phyloP scores from a whole-genome alignment of 1,140 invertebrate genomes.

The Drosophila albomicans region DNA sequence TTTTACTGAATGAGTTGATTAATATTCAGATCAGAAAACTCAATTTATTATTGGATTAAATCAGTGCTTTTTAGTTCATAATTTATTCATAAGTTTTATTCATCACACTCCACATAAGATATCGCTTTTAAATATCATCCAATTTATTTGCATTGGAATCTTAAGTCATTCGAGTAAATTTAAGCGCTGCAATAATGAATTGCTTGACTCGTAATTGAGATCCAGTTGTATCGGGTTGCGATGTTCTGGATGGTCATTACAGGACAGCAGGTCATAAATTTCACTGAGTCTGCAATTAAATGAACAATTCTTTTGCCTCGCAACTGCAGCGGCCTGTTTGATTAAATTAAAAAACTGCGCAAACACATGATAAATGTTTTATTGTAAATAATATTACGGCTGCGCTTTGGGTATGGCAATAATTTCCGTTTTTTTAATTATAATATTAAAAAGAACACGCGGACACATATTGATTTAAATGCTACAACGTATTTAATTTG shows the following conservation, averaged over 20 bases:
- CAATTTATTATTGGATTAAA: too few relatives aligned
- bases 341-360: constrained; percentile 57
- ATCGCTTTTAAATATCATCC: not conserved
- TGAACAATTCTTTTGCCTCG: constrained; percentile 39
- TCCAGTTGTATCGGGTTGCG: not conserved
- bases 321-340: constrained; percentile 5
- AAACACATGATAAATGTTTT: constrained; percentile 60
- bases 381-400: constrained; percentile 34
- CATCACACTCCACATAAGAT: not conserved
- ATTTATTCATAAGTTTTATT: too few relatives aligned
- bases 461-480: constrained; percentile 69
- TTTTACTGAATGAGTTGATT: too few relatives aligned
- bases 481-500: constrained; percentile 50
- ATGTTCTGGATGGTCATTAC: not conserved
- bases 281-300: constrained; percentile 65
- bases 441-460: constrained; percentile 25
- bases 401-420: constrained; percentile 18
- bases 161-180: constrained; percentile 30
- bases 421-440: constrained; percentile 53
- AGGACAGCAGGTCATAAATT: constrained; percentile 60
- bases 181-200: constrained; percentile 33
- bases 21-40: too few relatives aligned
- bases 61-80: too few relatives aligned
- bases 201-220: constrained; percentile 37
- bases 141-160: not conserved